phyloP scores from a whole-genome alignment of 2,888 invertebrate species.

The Bhutanitis thaidina region DNA sequence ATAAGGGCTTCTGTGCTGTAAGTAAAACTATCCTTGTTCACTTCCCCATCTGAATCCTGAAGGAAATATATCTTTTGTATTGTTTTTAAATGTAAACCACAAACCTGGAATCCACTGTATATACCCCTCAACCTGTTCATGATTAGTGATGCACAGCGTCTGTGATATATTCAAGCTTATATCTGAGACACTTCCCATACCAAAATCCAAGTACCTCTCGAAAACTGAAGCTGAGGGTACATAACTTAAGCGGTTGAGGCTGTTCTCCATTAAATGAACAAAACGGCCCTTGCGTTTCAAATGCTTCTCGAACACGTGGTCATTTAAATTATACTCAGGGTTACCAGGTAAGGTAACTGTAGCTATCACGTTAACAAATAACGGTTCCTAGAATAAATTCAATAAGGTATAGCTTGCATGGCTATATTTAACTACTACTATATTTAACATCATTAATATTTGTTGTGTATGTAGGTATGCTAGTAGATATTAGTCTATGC shows the following conservation, averaged over 20 bases:
- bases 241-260: conserved; percentile 51
- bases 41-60: no score
- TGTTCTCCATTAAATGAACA: conserved; percentile 67
- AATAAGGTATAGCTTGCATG: no score
- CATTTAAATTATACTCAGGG: conserved; percentile 45
- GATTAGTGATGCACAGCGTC: conserved; percentile 67
- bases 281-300: conserved; percentile 49
- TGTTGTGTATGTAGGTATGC: no score
- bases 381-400: conserved; percentile 47
- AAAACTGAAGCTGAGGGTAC: conserved; percentile 66
- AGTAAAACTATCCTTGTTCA: no score
- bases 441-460: no score
- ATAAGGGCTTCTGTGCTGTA: no score
- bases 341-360: conserved; percentile 54
- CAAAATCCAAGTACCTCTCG: conserved; percentile 65
- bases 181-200: conserved; percentile 54
- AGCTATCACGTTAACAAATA: conserved; percentile 55
- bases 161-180: conserved; percentile 65
- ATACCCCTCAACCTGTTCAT: conserved; percentile 57
- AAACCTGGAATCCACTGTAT: conserved; percentile 69
- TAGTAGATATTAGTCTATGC: no score
- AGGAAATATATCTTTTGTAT: no score
- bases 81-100: background rate
- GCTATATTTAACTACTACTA: no score
- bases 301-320: conserved; percentile 53